Evolutionary conservation across 2,113 vertebrate genomes (phyloP).

Genomic region (Boleophthalmus pectinirostris): DNA sequence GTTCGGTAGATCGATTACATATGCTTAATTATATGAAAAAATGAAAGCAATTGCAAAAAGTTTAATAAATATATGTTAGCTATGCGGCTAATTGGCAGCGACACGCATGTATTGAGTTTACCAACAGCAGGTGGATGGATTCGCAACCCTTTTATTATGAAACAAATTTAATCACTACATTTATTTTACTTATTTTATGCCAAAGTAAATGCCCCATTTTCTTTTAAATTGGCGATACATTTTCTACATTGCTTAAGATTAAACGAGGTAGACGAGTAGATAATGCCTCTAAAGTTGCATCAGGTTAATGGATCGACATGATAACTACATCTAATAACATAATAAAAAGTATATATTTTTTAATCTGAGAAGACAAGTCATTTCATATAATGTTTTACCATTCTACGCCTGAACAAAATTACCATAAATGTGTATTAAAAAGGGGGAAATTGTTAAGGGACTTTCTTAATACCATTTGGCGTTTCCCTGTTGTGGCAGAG

Average conservation of each 20-base stretch:
- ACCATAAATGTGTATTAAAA: neutral
- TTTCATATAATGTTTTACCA: neutral
- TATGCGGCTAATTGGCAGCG: conserved; percentile 16
- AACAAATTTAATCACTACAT: neutral
- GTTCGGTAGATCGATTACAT: neutral
- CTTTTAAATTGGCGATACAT: neutral
- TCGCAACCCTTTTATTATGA: conserved; percentile 17
- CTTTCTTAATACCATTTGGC: neutral
- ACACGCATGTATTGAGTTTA: conserved; percentile 58
- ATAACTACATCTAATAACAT: too few relatives aligned
- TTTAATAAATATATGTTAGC: conserved; percentile 10
- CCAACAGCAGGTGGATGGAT: conserved; percentile 40
- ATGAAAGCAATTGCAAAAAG: neutral
- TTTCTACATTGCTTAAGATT: too few relatives aligned
- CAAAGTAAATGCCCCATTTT: neutral
- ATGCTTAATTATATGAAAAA: neutral
- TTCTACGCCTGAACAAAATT: neutral
- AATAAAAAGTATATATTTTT: too few relatives aligned
- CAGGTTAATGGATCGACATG: too few relatives aligned
- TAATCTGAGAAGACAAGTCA: too few relatives aligned
- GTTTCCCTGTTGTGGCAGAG: neutral
- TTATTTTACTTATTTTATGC: neutral
- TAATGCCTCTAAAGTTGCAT: too few relatives aligned
- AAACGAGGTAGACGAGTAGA: neutral
- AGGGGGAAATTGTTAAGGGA: neutral